Evolutionary conservation across 2,888 invertebrate species (phyloP).

Genomic region (Zeuzera pyrina): DNA sequence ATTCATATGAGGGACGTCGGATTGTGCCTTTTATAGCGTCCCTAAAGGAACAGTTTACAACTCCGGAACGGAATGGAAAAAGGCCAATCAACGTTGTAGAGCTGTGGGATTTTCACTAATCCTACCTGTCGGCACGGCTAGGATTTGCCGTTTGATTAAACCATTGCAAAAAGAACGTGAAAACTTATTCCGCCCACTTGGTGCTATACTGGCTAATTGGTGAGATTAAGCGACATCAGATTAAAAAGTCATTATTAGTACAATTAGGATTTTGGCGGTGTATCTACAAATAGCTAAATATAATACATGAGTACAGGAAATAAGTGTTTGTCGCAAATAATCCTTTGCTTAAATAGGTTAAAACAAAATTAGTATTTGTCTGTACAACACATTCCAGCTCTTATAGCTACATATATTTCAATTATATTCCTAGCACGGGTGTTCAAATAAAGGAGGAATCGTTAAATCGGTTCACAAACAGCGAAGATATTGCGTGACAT

Average conservation of each 20-base stretch:
- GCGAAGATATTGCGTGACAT: too few species aligned
- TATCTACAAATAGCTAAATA: too few species aligned
- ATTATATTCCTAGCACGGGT: too few species aligned
- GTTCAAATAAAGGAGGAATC: too few species aligned
- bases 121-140: slow-evolving; percentile 17
- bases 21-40: slow-evolving; percentile 1
- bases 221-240: slow-evolving; percentile 8
- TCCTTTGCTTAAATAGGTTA: too few species aligned
- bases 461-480: too few species aligned
- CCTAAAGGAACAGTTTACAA: not conserved
- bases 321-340: too few species aligned
- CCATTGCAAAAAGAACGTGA: slow-evolving; percentile 8
- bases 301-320: too few species aligned
- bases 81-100: slow-evolving; percentile 10
- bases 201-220: slow-evolving; percentile 8
- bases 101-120: slow-evolving; percentile 12
- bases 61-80: slow-evolving; percentile 4
- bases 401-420: too few species aligned
- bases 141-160: slow-evolving; percentile 16
- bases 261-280: slow-evolving; percentile 9
- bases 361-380: too few species aligned
- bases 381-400: too few species aligned
- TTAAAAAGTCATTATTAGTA: slow-evolving; percentile 8
- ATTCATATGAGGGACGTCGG: not conserved
- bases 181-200: slow-evolving; percentile 8